Base-by-base conservation (phyloP, 2,888 invertebrate genomes). In the Chouioia cunea region DNA sequence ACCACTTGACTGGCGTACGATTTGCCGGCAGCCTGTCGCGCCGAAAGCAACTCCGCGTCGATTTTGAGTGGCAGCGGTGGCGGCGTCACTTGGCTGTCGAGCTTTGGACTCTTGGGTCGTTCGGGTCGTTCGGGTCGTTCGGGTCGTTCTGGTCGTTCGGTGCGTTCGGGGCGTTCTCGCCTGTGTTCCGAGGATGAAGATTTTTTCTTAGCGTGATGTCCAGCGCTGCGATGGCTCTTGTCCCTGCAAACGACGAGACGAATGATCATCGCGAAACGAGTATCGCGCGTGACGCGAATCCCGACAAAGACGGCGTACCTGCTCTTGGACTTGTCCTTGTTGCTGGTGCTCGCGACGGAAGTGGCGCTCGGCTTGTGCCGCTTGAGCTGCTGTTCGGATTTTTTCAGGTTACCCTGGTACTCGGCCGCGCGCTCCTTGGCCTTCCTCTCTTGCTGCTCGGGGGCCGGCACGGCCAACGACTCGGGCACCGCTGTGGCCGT, bases 371-470 rank as follows among this genome's bases (percentile, higher is more conserved):
- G 4, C 50, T 18, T 50, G 6, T 50, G 16, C 12, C 56, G 79
- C 22, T 84, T 83, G 44, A 84, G 83, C 27, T 84, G 85, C 18
- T 80, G 80, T 64, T 85, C 85, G 0, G 85, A 85, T 46, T 85
- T 85, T 46, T 85, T 85, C 8, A 85, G 65, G 70, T 85, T 85
- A 2, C 85, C 85, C 69, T 85, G 85, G 76, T 85, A 85, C 74
- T 85, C 85, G 1, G 84, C 85, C 6, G 85, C 85, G 3, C 85
- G 77, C 43, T 85, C 85, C 53, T 85, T 85, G 0, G 85, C 85
- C 48, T 85, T 85, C 43, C 84, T 85, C 67, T 85, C 85, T 48
- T 85, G 84, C 62, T 85, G 85, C 57, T 84, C n/a, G n/a, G n/a
- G n/a, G n/a, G n/a, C n/a, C n/a, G n/a, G 83, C 14, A 84, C 85